Conservation (phyloP, 2,113 vertebrate genomes). For the Turnix velox region DNA sequence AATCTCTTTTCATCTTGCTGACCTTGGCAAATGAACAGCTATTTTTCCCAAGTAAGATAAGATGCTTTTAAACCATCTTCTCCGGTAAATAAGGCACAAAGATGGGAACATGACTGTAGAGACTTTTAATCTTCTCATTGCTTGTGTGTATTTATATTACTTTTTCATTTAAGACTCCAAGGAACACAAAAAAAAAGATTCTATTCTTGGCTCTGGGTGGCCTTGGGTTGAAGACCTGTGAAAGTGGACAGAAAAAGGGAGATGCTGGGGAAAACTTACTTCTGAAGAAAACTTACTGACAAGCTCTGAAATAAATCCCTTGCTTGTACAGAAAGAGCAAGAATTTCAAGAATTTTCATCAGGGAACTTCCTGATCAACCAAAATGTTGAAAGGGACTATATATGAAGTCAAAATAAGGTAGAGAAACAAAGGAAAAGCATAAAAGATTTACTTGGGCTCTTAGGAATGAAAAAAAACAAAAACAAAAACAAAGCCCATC, state of each 20-base stretch:
- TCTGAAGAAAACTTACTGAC: neutral
- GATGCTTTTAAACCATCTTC: slow-evolving; percentile 8
- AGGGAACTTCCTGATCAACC: neutral
- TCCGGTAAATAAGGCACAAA: slow-evolving; percentile 1
- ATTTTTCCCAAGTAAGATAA: slow-evolving; percentile 24
- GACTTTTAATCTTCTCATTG: neutral
- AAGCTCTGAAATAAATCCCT: neutral
- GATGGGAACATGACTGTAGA: neutral
- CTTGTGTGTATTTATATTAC: neutral
- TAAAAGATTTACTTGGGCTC: neutral
- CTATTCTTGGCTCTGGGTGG: neutral
- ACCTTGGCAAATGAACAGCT: slow-evolving; percentile 15
- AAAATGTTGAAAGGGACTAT: neutral
- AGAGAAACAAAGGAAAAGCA: neutral
- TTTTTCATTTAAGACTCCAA: neutral
- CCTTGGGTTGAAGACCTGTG: neutral
- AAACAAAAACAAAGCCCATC: neutral
- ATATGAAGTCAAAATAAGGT: neutral
- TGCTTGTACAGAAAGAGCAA: neutral
- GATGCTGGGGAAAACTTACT: neutral
- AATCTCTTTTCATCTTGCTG: slow-evolving; percentile 40
- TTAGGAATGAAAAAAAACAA: neutral
- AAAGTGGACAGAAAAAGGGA: neutral
- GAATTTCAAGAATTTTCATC: neutral
- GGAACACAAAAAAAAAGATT: neutral